Evolutionary conservation across 2,113 vertebrate genomes (phyloP).

Genomic region (Meleagris gallopavo): DNA sequence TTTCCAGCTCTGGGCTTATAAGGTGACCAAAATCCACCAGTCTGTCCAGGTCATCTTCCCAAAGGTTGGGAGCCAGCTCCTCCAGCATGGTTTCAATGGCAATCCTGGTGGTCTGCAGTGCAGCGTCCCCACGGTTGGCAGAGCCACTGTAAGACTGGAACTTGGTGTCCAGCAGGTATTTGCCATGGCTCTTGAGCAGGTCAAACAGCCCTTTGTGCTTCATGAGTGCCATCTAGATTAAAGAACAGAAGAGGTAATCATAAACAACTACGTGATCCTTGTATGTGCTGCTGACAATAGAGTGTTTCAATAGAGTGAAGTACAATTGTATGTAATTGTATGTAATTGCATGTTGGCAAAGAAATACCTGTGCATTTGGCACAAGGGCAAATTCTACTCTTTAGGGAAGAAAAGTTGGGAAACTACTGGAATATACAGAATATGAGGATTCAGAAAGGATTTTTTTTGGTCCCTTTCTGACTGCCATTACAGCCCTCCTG

Average conservation of each 20-base stretch:
- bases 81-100: constrained; percentile 87
- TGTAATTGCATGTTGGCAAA: background rate
- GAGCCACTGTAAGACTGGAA: constrained; percentile 74
- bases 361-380: background rate
- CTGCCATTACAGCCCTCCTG: background rate
- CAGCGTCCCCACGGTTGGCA: background rate
- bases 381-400: background rate
- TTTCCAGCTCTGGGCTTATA: constrained; percentile 86
- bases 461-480: background rate
- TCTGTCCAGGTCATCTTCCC: constrained; percentile 87
- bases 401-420: background rate
- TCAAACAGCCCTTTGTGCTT: constrained; percentile 85
- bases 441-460: background rate
- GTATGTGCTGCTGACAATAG: background rate
- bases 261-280: background rate
- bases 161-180: constrained; percentile 72
- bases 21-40: constrained; percentile 87
- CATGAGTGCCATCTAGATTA: constrained; percentile 86
- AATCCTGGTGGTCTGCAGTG: constrained; percentile 73
- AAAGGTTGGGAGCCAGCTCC: constrained; percentile 86
- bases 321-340: background rate
- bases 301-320: background rate
- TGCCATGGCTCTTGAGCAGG: constrained; percentile 79
- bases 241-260: background rate
- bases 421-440: background rate